These are phyloP conservation scores for Himalopsyche kuldschensis DNA, from an alignment of 2,888 invertebrate genomes.

Conservation along the genomic window DNA sequence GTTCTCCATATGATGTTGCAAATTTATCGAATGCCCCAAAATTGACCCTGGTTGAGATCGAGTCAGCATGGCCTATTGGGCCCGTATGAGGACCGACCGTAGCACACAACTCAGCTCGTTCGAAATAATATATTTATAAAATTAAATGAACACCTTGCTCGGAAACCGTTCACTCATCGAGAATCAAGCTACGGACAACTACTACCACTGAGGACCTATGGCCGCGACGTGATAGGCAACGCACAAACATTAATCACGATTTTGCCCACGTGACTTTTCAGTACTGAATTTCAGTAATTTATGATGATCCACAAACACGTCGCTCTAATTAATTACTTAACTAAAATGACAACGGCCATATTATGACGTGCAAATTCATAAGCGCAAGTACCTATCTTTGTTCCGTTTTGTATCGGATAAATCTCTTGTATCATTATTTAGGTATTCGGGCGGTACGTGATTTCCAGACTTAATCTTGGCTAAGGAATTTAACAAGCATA, in stretches of 20 bases:
- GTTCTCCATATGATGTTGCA: too few relatives aligned
- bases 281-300: background rate
- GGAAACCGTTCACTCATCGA: background rate
- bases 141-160: too few relatives aligned
- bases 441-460: background rate
- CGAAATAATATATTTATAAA: too few relatives aligned
- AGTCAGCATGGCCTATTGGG: too few relatives aligned
- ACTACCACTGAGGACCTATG: background rate
- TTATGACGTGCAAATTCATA: background rate
- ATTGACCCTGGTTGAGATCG: too few relatives aligned
- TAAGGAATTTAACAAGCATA: background rate
- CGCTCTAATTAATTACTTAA: background rate
- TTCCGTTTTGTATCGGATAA: background rate
- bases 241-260: background rate
- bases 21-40: too few relatives aligned
- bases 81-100: too few relatives aligned
- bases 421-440: background rate
- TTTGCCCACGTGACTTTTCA: background rate
- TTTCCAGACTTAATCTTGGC: background rate
- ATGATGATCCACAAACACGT: background rate
- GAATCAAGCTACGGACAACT: background rate
- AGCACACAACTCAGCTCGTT: too few relatives aligned
- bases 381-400: background rate
- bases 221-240: background rate
- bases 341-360: background rate